Evolutionary conservation across 1,140 invertebrate species (phyloP), one percentile per base, ranked within the genome.

Genomic region (Zaprionus davidi): DNA sequence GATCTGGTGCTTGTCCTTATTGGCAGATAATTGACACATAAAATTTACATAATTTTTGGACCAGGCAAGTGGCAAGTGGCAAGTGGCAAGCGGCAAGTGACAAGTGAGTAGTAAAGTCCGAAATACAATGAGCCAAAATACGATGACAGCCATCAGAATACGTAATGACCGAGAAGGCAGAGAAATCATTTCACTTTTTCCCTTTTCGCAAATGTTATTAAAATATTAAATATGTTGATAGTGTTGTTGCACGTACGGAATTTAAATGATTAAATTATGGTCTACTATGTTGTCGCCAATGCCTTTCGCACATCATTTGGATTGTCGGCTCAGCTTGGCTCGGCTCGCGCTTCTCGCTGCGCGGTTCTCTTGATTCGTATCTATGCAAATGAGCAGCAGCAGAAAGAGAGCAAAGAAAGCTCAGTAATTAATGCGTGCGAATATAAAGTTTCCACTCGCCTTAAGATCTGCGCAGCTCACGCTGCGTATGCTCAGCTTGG

Each of bases 1-100:
- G 41, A 46, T 46, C 41, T 51, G 36, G 41, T 56, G 53, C 71
- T 72, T 78, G 77, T 81, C 78, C 85, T 90, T 90, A 90, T 90
- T 90, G 85, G 85, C 85, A 90, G 85, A 90, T 90, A 90, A 90
- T 90, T 90, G 85, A 90, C 85, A 90, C 82, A 90, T 85, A 90
- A 90, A 90, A 90, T 90, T 90, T 85, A 82, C 85, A 90, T 90
- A 90, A 90, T 90, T 90, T 90, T 78, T 68, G 70, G 76, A 73
- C 78, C 79, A 46, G 46, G 22, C 62, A 75, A 75, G 76, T 70
- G 75, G 67, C 70, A 73, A 22, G 46, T 65, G 75, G 67, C 75
- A 73, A 22, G 46, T 22, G 46, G 46, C 20, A 51, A 51, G 20
- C 15, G 44, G 65, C 62, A 78, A 75, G 76, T 75, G 75, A 73